Evolutionary conservation across 2,888 invertebrate species (phyloP).

Genomic region (Dastarcus helophoroides): DNA sequence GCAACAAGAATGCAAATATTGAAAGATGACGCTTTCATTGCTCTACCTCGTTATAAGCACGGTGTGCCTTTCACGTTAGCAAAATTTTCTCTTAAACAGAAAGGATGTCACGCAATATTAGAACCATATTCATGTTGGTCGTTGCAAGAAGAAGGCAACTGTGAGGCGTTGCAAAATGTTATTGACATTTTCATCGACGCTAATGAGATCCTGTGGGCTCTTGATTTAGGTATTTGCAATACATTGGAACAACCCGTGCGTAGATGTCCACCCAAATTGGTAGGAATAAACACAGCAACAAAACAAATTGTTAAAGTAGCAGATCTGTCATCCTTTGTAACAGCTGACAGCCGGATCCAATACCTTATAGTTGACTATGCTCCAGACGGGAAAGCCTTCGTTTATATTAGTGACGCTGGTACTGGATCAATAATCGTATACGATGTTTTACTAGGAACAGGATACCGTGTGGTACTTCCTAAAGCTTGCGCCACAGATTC

Average conservation of each 20-base stretch:
- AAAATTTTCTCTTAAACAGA: constrained; percentile 37
- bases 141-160: constrained; percentile 53
- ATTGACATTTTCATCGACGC: constrained; percentile 52
- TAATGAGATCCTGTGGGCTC: constrained; percentile 58
- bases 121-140: constrained; percentile 53
- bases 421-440: constrained; percentile 56
- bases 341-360: constrained; percentile 51
- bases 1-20: constrained; percentile 48
- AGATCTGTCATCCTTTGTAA: constrained; percentile 47
- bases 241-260: constrained; percentile 52
- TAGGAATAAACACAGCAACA: constrained; percentile 21
- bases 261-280: constrained; percentile 56
- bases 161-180: constrained; percentile 54
- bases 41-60: constrained; percentile 48
- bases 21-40: constrained; percentile 43
- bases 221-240: constrained; percentile 61
- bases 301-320: constrained; percentile 51
- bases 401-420: constrained; percentile 59
- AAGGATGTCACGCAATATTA: constrained; percentile 39
- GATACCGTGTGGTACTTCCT: constrained; percentile 53
- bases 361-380: constrained; percentile 58
- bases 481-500: constrained; percentile 42
- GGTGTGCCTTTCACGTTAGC: constrained; percentile 60
- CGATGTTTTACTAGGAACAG: constrained; percentile 48
- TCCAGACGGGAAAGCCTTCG: constrained; percentile 46